Percentiles rank a stretch among this genome's conserved stretches.
phyloP scores from a whole-genome alignment of 2,888 invertebrate genomes.

The Ennomos erosarius region DNA sequence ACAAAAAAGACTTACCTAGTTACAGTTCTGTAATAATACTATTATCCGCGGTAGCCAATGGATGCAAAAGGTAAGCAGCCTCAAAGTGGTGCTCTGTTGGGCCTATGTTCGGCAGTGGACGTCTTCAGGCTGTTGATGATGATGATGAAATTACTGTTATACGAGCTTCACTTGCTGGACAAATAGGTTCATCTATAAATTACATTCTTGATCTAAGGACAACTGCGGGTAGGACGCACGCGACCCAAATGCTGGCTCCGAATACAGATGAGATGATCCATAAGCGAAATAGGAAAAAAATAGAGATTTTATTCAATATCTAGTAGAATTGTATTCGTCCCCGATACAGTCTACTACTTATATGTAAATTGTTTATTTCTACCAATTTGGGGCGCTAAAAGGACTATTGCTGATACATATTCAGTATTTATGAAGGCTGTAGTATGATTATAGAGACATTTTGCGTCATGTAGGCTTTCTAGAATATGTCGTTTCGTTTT shows the following conservation, averaged over 20 bases:
- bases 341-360: slow-evolving; percentile 25
- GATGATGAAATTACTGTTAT: too few relatives aligned
- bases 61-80: too few relatives aligned
- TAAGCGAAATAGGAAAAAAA: slow-evolving; percentile 44
- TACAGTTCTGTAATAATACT: too few relatives aligned
- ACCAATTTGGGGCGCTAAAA: slow-evolving; percentile 36
- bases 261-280: slow-evolving; percentile 57
- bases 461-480: slow-evolving; percentile 22
- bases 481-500: slow-evolving; percentile 2
- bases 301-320: slow-evolving; percentile 40
- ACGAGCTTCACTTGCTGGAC: background rate
- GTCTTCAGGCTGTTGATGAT: too few relatives aligned
- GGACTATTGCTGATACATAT: slow-evolving; percentile 34
- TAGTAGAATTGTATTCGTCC: slow-evolving; percentile 32
- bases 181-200: slow-evolving; percentile 28
- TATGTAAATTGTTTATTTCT: slow-evolving; percentile 39
- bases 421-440: slow-evolving; percentile 36
- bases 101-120: too few relatives aligned
- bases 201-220: slow-evolving; percentile 23
- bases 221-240: slow-evolving; percentile 47
- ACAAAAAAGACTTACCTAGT: too few relatives aligned
- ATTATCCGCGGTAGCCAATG: too few relatives aligned
- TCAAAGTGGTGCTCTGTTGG: too few relatives aligned
- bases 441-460: slow-evolving; percentile 28
- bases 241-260: slow-evolving; percentile 54